Percentiles rank a stretch among this genome's conserved stretches.
Evolutionary conservation across 2,888 invertebrate species (phyloP).

Genomic region (Mayetiola destructor): DNA sequence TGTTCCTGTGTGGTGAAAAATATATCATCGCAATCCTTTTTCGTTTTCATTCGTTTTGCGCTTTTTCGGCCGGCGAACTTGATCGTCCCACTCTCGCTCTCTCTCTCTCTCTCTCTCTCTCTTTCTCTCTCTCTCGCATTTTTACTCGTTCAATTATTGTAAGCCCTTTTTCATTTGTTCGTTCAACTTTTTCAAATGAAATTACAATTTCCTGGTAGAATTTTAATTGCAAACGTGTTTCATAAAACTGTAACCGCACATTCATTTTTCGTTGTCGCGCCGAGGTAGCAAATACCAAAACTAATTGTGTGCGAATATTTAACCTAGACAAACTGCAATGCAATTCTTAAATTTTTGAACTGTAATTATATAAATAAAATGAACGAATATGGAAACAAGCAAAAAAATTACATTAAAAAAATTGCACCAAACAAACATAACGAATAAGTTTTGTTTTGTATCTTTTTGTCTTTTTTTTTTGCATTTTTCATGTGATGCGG

Average conservation of each 20-base stretch:
- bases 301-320: slow-evolving; percentile 2
- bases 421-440: too few relatives aligned
- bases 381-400: too few relatives aligned
- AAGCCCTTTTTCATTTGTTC: background rate
- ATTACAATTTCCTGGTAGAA: slow-evolving; percentile 13
- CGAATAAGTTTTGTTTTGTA: too few relatives aligned
- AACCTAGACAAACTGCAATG: too few relatives aligned
- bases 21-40: background rate
- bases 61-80: background rate
- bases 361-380: too few relatives aligned
- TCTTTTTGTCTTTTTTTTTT: too few relatives aligned
- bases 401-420: too few relatives aligned
- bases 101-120: background rate
- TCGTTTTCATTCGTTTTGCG: too few relatives aligned
- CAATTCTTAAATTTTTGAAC: too few relatives aligned
- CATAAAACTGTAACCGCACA: slow-evolving; percentile 7
- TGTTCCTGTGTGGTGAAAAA: slow-evolving; percentile 11
- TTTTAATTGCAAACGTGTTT: slow-evolving; percentile 14
- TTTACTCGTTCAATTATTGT: background rate
- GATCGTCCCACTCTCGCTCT: background rate
- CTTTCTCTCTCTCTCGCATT: background rate
- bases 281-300: slow-evolving; percentile 5
- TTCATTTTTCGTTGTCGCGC: too few relatives aligned
- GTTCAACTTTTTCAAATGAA: slow-evolving; percentile 9
- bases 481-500: too few relatives aligned